Evolutionary conservation across 2,113 vertebrate genomes (phyloP).

Genomic region (crab-eating macaque (Macaca fascicularis)): T2T-MFA8v1.1 NC_088378.1:114039501-114040000

Average conservation of each 20-base stretch:
- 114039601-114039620: background rate
- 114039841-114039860: background rate
- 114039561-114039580: background rate
- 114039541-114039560: conserved; percentile 32
- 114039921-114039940: background rate
- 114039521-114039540: background rate
- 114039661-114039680: background rate
- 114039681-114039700: background rate
- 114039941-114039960: conserved; percentile 26
- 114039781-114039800: too few relatives aligned
- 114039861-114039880: background rate
- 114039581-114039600: background rate
- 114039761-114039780: background rate
- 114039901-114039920: background rate
- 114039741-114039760: background rate
- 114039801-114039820: too few relatives aligned
- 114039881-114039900: background rate
- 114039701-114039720: background rate
- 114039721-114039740: background rate
- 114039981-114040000: background rate
- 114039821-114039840: background rate
- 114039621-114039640: background rate
- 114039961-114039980: background rate
- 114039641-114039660: background rate
- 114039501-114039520: background rate